Conservation (phyloP, 53 echinoderm and acorn worm species). For the Paracentrotus lividus region DNA sequence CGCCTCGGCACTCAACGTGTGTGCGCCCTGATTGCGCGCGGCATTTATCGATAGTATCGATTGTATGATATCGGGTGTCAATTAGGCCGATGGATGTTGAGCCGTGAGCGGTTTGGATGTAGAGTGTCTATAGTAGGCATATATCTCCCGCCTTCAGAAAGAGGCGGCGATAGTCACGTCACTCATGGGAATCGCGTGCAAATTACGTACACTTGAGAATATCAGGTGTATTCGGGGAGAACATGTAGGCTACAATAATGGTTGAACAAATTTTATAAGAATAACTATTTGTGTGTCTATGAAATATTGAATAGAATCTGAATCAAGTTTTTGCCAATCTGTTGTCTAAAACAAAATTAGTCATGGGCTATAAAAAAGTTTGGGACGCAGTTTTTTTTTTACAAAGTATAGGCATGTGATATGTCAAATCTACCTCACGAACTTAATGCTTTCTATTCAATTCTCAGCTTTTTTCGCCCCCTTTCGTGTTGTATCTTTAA, state of each 20-base stretch:
- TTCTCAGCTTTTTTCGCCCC: too few relatives aligned
- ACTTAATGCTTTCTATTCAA: too few relatives aligned
- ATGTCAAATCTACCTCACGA: too few relatives aligned
- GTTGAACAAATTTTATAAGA: not conserved
- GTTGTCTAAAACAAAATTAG: too few relatives aligned
- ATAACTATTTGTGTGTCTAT: too few relatives aligned
- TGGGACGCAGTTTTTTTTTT: too few relatives aligned
- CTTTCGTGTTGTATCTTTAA: too few relatives aligned
- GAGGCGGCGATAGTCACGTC: conserved; percentile 7
- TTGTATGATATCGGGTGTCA: conserved; percentile 65
- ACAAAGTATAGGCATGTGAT: too few relatives aligned
- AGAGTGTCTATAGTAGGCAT: not conserved
- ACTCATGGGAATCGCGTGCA: conserved; percentile 17
- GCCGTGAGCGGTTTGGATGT: conserved; percentile 40
- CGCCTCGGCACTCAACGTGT: conserved; percentile 42
- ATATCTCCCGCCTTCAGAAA: conserved; percentile 2
- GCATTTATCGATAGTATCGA: conserved; percentile 71
- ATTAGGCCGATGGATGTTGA: conserved; percentile 61
- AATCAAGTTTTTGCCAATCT: too few relatives aligned
- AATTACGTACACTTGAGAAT: not conserved
- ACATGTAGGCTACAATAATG: not conserved
- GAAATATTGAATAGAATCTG: too few relatives aligned
- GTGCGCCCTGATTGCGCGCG: conserved; percentile 64
- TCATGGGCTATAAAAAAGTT: too few relatives aligned
- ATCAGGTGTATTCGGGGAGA: not conserved